Conservation (phyloP, 2,797 vertebrate species). For the Phrynocephalus forsythii region DNA sequence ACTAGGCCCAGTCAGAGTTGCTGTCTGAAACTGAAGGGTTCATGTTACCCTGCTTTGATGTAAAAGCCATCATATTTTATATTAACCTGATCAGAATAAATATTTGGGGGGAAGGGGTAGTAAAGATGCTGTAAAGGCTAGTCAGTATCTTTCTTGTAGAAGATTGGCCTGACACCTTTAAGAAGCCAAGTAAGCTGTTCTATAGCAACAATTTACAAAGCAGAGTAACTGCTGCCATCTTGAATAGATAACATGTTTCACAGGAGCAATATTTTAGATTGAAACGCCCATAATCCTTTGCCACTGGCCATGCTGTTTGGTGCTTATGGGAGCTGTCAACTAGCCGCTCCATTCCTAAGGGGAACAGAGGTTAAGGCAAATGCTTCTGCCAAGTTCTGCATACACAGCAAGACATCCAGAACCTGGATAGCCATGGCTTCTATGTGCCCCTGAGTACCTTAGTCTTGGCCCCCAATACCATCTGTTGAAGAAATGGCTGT, state of each 20-base stretch:
- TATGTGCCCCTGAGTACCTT: accelerated
- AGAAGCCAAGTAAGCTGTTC: not conserved
- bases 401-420: accelerated
- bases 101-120: not conserved
- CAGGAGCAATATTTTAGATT: too few relatives aligned
- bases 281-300: too few relatives aligned
- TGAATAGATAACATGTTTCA: not conserved
- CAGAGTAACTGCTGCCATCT: not conserved
- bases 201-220: not conserved
- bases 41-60: not conserved
- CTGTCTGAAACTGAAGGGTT: not conserved
- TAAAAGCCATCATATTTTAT: not conserved
- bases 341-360: not conserved
- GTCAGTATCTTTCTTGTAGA: not conserved
- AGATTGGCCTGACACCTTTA: not conserved
- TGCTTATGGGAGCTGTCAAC: too few relatives aligned
- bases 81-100: not conserved
- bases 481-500: constrained; percentile 7
- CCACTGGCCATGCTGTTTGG: too few relatives aligned
- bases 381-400: not conserved
- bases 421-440: not conserved
- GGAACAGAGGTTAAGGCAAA: not conserved
- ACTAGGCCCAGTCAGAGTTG: not conserved
- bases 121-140: not conserved
- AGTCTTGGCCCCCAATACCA: accelerated